phyloP scores from a whole-genome alignment of 2,888 invertebrate species.

The Ophion slaviceki region DNA sequence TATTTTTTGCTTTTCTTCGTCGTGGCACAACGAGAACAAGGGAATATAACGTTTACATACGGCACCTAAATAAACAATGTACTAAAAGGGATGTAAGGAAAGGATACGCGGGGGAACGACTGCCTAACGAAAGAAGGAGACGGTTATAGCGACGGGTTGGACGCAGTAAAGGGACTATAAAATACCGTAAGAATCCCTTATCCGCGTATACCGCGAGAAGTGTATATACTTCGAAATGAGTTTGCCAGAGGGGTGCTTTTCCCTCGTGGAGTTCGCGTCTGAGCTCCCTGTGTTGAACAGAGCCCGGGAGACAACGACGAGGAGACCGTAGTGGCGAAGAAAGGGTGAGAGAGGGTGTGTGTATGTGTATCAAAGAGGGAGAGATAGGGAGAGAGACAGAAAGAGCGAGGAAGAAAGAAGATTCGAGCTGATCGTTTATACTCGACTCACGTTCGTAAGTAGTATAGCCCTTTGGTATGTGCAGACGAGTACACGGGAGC shows the following conservation, averaged over 20 bases:
- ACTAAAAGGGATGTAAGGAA: constrained; percentile 16
- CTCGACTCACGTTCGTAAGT: constrained; percentile 65
- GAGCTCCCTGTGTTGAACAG: not conserved
- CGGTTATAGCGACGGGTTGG: constrained; percentile 50
- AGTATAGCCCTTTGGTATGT: constrained; percentile 65
- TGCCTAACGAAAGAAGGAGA: constrained; percentile 39
- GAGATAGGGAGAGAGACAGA: not conserved
- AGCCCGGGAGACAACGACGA: constrained; percentile 4
- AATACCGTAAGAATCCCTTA: constrained; percentile 67
- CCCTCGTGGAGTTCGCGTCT: constrained; percentile 51
- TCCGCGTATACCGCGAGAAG: constrained; percentile 41
- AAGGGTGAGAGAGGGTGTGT: constrained; percentile 25
- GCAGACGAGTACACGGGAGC: constrained; percentile 54
- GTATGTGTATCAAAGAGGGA: constrained; percentile 10
- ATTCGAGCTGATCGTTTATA: constrained; percentile 64
- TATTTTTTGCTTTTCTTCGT: not conserved
- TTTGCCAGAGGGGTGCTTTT: constrained; percentile 43
- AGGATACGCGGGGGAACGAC: constrained; percentile 6
- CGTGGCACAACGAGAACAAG: not conserved
- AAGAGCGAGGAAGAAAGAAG: constrained; percentile 32
- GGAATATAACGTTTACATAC: constrained; percentile 26
- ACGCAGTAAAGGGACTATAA: constrained; percentile 66
- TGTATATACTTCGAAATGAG: constrained; percentile 47
- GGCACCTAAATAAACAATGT: constrained; percentile 38
- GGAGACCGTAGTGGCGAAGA: constrained; percentile 38